phyloP scores from a whole-genome alignment of 53 echinoderm and acorn worm genomes.

The Henricia sp. region DNA sequence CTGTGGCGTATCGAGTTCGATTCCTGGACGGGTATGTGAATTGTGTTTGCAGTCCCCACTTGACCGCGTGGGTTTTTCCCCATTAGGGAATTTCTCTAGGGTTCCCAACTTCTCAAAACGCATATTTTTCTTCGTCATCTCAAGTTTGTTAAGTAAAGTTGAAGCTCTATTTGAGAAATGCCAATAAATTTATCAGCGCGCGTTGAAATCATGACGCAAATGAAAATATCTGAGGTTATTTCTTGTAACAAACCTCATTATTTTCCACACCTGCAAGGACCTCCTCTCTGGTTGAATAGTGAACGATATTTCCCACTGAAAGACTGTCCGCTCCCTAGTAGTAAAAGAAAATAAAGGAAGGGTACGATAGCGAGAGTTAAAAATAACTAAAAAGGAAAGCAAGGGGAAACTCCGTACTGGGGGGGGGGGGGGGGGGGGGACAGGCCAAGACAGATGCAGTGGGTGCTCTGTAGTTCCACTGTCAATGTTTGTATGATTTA shows the following conservation, averaged over 20 bases:
- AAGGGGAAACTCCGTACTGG: not conserved
- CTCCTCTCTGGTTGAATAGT: constrained; percentile 14
- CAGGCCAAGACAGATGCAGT: not conserved
- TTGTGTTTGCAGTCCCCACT: too few species aligned
- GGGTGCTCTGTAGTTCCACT: not conserved
- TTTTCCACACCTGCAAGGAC: constrained; percentile 29
- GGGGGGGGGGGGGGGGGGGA: too few species aligned
- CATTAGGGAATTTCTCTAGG: too few species aligned
- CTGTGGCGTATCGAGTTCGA: too few species aligned
- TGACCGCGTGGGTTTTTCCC: too few species aligned
- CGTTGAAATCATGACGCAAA: not conserved
- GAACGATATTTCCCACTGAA: not conserved
- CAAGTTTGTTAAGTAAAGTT: not conserved
- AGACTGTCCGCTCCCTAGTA: not conserved
- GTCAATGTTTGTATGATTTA: too few species aligned
- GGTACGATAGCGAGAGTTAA: not conserved
- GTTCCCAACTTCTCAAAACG: too few species aligned
- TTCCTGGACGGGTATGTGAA: too few species aligned
- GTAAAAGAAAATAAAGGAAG: not conserved
- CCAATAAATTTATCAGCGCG: too few species aligned
- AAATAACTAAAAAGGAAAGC: not conserved
- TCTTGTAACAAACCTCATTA: constrained; percentile 10
- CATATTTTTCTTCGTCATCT: too few species aligned
- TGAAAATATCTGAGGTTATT: not conserved
- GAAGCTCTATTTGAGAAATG: not conserved